Conservation (phyloP, 2,888 invertebrate genomes). For the Limnephilus lunatus region DNA sequence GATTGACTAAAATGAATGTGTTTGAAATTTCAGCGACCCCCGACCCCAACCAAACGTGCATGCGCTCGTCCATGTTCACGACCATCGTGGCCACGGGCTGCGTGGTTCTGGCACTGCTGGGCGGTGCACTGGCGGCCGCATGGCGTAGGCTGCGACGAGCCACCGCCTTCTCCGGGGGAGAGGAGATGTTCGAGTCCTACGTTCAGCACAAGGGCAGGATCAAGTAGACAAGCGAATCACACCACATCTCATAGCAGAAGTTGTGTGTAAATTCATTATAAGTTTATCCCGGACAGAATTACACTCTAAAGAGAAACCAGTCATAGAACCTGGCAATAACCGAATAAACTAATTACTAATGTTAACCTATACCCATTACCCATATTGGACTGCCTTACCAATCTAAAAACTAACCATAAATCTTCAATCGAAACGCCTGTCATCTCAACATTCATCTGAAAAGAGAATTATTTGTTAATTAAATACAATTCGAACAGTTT, state of each 20-base stretch:
- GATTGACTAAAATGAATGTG: not conserved
- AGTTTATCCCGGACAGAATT: not conserved
- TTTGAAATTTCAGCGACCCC: constrained; percentile 54
- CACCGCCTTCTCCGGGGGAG: constrained; percentile 71
- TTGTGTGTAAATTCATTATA: not conserved
- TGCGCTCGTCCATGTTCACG: constrained; percentile 81
- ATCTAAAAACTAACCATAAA: no score
- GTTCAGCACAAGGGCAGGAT: constrained; percentile 82
- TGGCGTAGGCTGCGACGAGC: constrained; percentile 85
- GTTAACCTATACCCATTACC: not conserved
- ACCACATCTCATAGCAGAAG: not conserved
- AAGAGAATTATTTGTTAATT: no score
- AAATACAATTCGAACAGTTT: no score
- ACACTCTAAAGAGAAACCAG: no score
- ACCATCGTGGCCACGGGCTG: constrained; percentile 83
- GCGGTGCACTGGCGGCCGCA: constrained; percentile 85
- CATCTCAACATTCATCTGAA: not conserved
- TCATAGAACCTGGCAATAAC: no score
- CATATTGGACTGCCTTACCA: no score
- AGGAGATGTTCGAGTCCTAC: constrained; percentile 76
- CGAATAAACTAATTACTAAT: not conserved
- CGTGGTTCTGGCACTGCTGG: constrained; percentile 83
- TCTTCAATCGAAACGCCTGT: not conserved
- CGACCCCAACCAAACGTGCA: constrained; percentile 80
- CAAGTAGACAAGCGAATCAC: constrained; percentile 70